These are phyloP conservation scores for Temnothorax nylanderi DNA, from an alignment of 1,140 invertebrate species.

Conservation along the genomic window DNA sequence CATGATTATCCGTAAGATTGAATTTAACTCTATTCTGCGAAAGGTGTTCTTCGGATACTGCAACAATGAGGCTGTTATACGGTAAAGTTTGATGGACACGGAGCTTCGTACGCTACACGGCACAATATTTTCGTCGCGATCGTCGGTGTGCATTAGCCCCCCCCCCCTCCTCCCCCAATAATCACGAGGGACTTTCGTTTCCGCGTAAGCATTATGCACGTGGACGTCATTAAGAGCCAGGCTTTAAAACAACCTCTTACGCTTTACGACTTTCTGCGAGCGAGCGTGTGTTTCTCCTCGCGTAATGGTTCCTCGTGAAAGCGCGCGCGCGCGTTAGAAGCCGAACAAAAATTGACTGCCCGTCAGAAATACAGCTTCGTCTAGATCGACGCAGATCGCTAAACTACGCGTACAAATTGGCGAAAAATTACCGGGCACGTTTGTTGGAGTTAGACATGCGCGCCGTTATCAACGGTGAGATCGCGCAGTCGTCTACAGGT, in stretches of 20 bases:
- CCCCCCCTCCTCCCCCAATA: slow-evolving; percentile 42
- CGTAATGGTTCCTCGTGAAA: slow-evolving; percentile 67
- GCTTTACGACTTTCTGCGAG: slow-evolving; percentile 74
- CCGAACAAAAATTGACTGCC: slow-evolving; percentile 43
- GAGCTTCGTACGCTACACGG: neutral
- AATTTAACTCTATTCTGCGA: neutral
- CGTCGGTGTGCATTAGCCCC: slow-evolving; percentile 63
- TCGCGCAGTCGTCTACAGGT: neutral
- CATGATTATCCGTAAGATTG: neutral
- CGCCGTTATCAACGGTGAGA: neutral
- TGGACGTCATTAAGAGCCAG: slow-evolving; percentile 73
- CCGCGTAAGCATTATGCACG: slow-evolving; percentile 77
- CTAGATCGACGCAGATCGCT: neutral
- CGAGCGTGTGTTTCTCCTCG: slow-evolving; percentile 47
- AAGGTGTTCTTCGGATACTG: neutral
- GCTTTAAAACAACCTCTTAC: slow-evolving; percentile 79
- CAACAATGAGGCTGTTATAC: neutral
- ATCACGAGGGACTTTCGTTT: slow-evolving; percentile 70
- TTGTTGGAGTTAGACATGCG: neutral
- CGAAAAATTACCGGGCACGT: slow-evolving; percentile 20
- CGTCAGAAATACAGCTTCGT: neutral
- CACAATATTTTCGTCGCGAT: slow-evolving; percentile 65
- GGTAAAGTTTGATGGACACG: neutral
- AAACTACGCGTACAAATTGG: neutral
- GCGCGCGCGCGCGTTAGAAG: slow-evolving; percentile 38